Evolutionary conservation across 2,113 vertebrate species (phyloP).

Genomic region (Platysternon megacephalum): DNA sequence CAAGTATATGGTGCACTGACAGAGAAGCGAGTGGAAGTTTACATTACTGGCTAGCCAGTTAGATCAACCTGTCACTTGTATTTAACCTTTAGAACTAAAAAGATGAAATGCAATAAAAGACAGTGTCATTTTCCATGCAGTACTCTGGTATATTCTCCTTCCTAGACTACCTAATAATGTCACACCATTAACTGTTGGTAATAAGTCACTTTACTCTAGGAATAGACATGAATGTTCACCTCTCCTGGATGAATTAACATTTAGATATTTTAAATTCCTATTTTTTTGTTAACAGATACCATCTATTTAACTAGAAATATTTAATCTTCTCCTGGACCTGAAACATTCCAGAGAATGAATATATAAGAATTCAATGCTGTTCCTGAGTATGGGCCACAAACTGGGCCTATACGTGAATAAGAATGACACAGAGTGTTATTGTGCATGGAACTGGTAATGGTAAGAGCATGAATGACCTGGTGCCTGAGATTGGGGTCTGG

Average conservation of each 20-base stretch:
- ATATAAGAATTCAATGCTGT: background rate
- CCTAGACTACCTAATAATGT: background rate
- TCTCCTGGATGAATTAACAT: background rate
- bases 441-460: background rate
- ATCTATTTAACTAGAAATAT: slow-evolving; percentile 18
- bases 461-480: background rate
- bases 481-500: background rate
- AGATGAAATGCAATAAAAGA: background rate
- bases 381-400: background rate
- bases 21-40: slow-evolving; percentile 8
- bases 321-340: background rate
- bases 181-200: background rate
- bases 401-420: background rate
- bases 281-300: background rate
- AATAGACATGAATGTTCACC: background rate
- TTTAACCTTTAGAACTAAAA: slow-evolving; percentile 33
- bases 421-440: background rate
- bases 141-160: slow-evolving; percentile 33
- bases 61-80: background rate
- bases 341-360: background rate
- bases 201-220: background rate
- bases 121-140: background rate
- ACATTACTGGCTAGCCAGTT: background rate
- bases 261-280: background rate
- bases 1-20: slow-evolving; percentile 20